Conservation (phyloP, 53 echinoderm and acorn worm species). For the Arbacia lixula region DNA sequence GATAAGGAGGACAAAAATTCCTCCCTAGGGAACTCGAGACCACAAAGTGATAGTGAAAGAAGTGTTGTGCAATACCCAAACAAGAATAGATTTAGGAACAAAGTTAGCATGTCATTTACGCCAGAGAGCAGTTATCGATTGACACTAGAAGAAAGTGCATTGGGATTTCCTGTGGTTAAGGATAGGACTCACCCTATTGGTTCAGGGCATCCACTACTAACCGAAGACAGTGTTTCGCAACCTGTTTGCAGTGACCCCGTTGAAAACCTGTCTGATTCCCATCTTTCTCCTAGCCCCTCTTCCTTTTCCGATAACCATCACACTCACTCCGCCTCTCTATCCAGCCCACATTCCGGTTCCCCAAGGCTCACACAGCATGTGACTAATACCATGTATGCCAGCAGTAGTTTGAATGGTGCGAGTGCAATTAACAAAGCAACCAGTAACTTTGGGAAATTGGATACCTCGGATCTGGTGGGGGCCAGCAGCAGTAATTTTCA, state of each 20-base stretch:
- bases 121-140: too few relatives aligned
- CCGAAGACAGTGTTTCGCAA: too few relatives aligned
- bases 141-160: too few relatives aligned
- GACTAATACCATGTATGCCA: conserved; percentile 34
- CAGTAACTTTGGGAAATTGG: conserved; percentile 36
- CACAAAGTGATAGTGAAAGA: not conserved
- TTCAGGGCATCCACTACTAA: too few relatives aligned
- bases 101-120: too few relatives aligned
- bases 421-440: conserved; percentile 10
- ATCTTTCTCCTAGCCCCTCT: not conserved
- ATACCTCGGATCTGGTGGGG: not conserved
- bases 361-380: conserved; percentile 12
- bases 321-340: conserved; percentile 6
- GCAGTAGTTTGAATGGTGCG: not conserved
- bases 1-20: not conserved
- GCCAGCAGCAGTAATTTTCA: not conserved
- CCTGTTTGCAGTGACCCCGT: too few relatives aligned
- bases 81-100: not conserved
- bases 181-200: too few relatives aligned
- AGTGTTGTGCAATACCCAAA: conserved; percentile 18
- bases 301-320: not conserved
- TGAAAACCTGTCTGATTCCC: too few relatives aligned
- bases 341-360: not conserved
- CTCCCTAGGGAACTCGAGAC: not conserved
- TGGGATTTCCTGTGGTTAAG: too few relatives aligned